A percentile compares a stretch with the other conserved stretches of the same genome.
Conservation (phyloP, 2,888 invertebrate genomes). For the Brachypterus glaber region DNA sequence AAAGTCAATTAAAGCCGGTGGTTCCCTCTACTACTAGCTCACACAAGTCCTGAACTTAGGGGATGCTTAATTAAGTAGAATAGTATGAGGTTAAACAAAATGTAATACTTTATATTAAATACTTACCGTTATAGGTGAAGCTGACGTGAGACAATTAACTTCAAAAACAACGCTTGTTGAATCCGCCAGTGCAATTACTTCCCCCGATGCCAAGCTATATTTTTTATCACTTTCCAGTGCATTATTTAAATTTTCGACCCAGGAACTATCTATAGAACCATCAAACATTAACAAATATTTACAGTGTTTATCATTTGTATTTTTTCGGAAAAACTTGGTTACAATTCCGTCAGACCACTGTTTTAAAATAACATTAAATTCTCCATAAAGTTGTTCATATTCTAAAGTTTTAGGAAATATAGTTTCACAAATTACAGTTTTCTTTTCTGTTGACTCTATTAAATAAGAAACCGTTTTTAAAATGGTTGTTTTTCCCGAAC, state of each 20-base stretch:
- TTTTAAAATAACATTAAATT: conserved; percentile 67
- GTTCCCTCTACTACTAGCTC: too few relatives aligned
- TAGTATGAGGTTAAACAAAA: too few relatives aligned
- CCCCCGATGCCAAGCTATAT: conserved; percentile 71
- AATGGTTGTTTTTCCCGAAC: conserved; percentile 70
- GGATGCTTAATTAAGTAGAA: too few relatives aligned
- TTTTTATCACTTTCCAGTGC: conserved; percentile 74
- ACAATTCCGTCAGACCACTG: conserved; percentile 81
- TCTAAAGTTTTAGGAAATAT: conserved; percentile 84
- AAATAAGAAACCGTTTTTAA: too few relatives aligned
- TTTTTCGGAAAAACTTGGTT: conserved; percentile 63
- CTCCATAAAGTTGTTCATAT: conserved; percentile 78
- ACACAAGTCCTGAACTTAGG: too few relatives aligned
- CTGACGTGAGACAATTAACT: conserved; percentile 66
- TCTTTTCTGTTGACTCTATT: conserved; percentile 9
- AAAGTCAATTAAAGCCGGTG: too few relatives aligned
- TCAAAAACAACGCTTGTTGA: conserved; percentile 76
- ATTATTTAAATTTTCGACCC: conserved; percentile 79
- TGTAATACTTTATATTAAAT: too few relatives aligned
- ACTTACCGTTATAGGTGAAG: conserved; percentile 67
- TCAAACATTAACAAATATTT: conserved; percentile 81
- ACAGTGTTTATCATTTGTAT: conserved; percentile 57
- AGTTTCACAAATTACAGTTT: conserved; percentile 13
- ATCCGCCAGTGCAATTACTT: conserved; percentile 63
- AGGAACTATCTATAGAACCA: conserved; percentile 74